Evolutionary conservation across 2,888 invertebrate genomes (phyloP), one percentile per base, ranked within the genome.

Genomic region (Nomada lathburiana): DNA sequence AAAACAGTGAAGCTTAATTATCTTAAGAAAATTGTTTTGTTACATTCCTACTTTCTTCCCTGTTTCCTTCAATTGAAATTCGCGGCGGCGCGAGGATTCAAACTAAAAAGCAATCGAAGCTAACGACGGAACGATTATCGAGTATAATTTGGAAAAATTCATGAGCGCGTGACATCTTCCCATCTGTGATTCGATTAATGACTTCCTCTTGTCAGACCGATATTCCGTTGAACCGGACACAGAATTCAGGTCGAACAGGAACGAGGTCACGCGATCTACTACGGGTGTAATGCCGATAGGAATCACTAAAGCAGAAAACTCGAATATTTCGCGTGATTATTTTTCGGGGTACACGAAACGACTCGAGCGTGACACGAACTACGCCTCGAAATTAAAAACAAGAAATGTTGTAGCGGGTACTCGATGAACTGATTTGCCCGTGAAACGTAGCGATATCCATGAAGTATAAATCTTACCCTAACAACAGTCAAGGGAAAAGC

Each of bases 401-500:
- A 36, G 1, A 36, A 7, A 47, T 16, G 47, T 47, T 47, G 16
- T 47, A 4, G 11, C 16, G 11, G 16, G 2, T 47, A 47, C 16
- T 47, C 55, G 55, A 11, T n/a, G 18, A 29, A 65, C 10, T 52
- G 18, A 20, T 67, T 16, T 7, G 11, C n/a, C n/a, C 26, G 29
- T 29, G 20, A 26, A 52, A 52, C 3, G 16, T 13, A 16, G 47
- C 47, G 47, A 47, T 47, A 47, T 47, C 47, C 47, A 36, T 36
- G 36, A 36, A 7, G 36, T 36, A 29, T 65, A 26, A 57, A 64
- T 75, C 74, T 88, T 89, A 94, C 94, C 91, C 92, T 92, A 79
- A 93, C 93, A 29, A 93, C 89, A 42, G 92, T 90, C 50, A 94
- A 89, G 4, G 94, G 93, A 69, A 89, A 88, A n/a, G 87, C 84